Conservation (phyloP, 2,797 vertebrate species). For the Hydrophis major region DNA sequence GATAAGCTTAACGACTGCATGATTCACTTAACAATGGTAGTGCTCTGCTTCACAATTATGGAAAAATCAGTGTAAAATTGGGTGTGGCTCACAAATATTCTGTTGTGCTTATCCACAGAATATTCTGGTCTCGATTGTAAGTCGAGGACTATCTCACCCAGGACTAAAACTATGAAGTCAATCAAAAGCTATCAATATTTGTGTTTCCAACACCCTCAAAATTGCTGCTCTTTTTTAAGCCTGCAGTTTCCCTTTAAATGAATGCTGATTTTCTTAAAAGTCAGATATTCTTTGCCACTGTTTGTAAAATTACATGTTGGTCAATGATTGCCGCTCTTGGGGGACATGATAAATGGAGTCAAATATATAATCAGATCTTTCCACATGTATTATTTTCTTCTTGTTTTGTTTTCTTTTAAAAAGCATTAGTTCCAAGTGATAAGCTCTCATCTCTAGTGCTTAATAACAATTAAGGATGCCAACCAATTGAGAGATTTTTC, state of each 20-base stretch:
- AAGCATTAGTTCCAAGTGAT: not conserved
- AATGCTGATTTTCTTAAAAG: not conserved
- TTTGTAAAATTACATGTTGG: not conserved
- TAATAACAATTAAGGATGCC: conserved; percentile 3
- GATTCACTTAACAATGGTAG: not conserved
- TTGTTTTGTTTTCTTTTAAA: not conserved
- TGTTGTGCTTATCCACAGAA: not conserved
- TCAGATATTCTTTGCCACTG: not conserved
- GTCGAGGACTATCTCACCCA: not conserved
- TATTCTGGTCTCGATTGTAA: not conserved
- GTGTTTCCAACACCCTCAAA: not conserved
- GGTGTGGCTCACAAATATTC: not conserved
- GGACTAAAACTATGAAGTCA: not conserved
- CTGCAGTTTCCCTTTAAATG: not conserved
- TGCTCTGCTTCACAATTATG: not conserved
- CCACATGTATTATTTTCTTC: not conserved
- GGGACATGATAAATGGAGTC: not conserved
- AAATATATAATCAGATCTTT: conserved; percentile 3
- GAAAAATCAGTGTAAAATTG: not conserved
- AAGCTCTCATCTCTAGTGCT: not conserved
- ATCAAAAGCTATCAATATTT: not conserved
- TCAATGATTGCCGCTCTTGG: not conserved
- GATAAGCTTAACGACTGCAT: not conserved
- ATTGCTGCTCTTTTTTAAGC: not conserved
- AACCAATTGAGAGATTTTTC: not conserved